Evolutionary conservation across 1,140 invertebrate species (phyloP), one percentile per base, ranked within the genome.

Genomic region (Lepidurus packardi): DNA sequence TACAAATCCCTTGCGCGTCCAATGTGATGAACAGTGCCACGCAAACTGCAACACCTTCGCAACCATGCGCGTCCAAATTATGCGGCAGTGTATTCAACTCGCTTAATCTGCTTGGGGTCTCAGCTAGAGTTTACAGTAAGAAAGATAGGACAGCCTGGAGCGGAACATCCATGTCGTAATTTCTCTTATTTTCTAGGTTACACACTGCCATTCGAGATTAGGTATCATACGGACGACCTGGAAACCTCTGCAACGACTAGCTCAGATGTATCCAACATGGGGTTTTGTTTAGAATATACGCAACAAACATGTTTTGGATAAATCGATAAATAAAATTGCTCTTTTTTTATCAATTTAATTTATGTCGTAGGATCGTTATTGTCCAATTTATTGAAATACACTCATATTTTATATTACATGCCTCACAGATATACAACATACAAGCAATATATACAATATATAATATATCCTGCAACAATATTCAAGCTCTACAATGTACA

Each of bases 1-100:
- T 77, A 10, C 76, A 65, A 25, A 77, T 77, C 45, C 76, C 76
- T 8, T 53, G 76, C 76, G 76, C 43, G n/a, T 77, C 45, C 8
- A 45, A 77, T 21, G 43, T 25, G 24, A 44, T 34, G 75, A 77
- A 47, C 24, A 77, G 41, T 21, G 47, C 24, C 75, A 77, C 34
- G 21, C 24, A 34, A 47, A 43, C 34, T 21, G 24, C 75, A 21
- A 44, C 34, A 9, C 24, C 41, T 45, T 43, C 43, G 34, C 53
- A 65, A 65, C 13, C 75, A 11, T 77, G 75, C 24, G 75, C 43
- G 24, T 77, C 75, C 9, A 77, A 44, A 77, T 10, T 77, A 11
- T 77, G 75, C 75, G 53, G 53, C 13, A 65, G 53, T 21, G 53
- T 65, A 7, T 65, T 65, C 53, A 65, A 65, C 13, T 65, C 53